Conservation (phyloP, 2,797 vertebrate genomes). For the Alfaro cultratus region DNA sequence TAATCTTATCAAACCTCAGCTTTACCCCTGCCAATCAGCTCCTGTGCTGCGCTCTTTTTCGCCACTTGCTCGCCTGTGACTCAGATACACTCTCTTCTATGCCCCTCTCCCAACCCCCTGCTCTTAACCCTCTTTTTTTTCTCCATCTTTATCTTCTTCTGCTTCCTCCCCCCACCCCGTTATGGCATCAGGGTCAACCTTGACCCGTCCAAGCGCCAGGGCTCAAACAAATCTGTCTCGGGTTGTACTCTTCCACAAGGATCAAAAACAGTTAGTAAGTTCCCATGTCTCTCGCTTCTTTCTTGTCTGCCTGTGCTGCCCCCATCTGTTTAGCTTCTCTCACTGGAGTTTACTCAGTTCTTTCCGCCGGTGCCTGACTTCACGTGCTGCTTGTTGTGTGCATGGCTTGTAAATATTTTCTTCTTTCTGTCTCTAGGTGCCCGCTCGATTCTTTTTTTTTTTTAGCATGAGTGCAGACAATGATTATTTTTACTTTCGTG, state of each 20-base stretch:
- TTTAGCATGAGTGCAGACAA: slow-evolving; percentile 56
- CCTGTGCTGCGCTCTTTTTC: slow-evolving; percentile 66
- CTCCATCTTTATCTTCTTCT: slow-evolving; percentile 70
- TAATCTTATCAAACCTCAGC: slow-evolving; percentile 81
- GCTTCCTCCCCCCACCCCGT: slow-evolving; percentile 40
- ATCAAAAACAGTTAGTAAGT: slow-evolving; percentile 98
- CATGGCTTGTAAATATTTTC: slow-evolving; percentile 53
- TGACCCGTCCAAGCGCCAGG: slow-evolving; percentile 97
- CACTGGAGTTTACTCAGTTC: slow-evolving; percentile 16
- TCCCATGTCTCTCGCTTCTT: slow-evolving; percentile 74
- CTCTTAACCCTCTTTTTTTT: slow-evolving; percentile 60
- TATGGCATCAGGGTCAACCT: slow-evolving; percentile 91
- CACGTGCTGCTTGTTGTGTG: slow-evolving; percentile 39
- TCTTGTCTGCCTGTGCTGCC: slow-evolving; percentile 51
- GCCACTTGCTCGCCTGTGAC: slow-evolving; percentile 66
- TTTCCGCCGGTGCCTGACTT: slow-evolving; percentile 25
- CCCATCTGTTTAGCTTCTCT: slow-evolving; percentile 35
- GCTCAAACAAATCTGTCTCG: slow-evolving; percentile 95
- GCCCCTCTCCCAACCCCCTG: slow-evolving; percentile 26
- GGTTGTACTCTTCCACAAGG: slow-evolving; percentile 94
- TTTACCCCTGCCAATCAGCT: slow-evolving; percentile 78
- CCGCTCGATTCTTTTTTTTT: slow-evolving; percentile 9
- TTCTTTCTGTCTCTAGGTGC: slow-evolving; percentile 18
- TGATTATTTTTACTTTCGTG: slow-evolving; percentile 17
- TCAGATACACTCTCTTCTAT: slow-evolving; percentile 65